Base-by-base conservation (phyloP, 2,888 invertebrate species). In the Lymantria monacha region DNA sequence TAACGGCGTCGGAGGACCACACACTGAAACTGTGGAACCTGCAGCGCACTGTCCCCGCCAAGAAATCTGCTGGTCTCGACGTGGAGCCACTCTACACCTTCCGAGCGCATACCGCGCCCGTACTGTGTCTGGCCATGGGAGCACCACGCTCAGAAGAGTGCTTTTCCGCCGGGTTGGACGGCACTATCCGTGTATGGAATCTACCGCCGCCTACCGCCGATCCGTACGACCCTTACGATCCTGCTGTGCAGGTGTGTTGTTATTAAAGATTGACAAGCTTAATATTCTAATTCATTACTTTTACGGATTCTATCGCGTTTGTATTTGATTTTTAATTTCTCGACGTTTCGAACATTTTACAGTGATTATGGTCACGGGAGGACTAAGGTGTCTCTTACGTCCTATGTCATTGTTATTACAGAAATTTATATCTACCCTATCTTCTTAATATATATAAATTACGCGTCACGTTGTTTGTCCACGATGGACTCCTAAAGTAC, bases 81-180 rank as follows among this genome's bases (percentile, higher is more conserved):
- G 98, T 99, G 60, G 99, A 99, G 91, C 99, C 99, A 48, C 93
- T 99, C 55, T 99, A 99, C 88, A 99, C 99, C 66, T 99, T 99
- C 93, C 95, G 99, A 68, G 97, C 97, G 53, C 99, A 99, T 85
- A 94, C 95, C 59, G 98, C 98, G 49, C 97, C 99, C 11, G 99
- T 99, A 53, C 92, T 99, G 56, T 98, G 98, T 85, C 93, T 99
- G 76, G 97, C 97, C 44, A 97, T 99, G 94, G 97, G 97, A 57
- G 95, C 96, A 53, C 96, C 95, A 48, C 98, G 99, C 49, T 98
- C 99, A 51, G 98, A 97, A 79, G 96, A 96, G 79, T 98, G 98
- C 86, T 99, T 96, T 92, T 99, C 98, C 44, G 99, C 97, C 44
- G 98, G 98, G 15, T 89, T 97, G 54, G 99, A 99, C 85, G 97